phyloP scores from a whole-genome alignment of 2,113 vertebrate genomes.

The Euleptes europaea region DNA sequence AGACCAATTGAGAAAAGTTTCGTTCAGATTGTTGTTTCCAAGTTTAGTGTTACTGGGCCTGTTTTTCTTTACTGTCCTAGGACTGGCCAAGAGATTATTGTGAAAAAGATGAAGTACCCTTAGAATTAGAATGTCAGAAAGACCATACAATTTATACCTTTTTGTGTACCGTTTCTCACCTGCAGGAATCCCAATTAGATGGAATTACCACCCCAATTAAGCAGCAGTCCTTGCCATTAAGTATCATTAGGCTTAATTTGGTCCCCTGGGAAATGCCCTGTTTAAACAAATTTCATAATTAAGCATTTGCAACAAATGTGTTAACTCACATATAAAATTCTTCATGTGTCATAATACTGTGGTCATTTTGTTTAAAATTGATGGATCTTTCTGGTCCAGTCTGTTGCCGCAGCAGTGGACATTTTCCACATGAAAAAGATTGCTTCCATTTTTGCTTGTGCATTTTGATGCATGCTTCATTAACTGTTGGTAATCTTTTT shows the following conservation, averaged over 20 bases:
- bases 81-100: slow-evolving; percentile 44
- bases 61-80: slow-evolving; percentile 54
- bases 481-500: neutral
- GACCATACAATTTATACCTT: slow-evolving; percentile 64
- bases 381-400: neutral
- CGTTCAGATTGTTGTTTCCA: slow-evolving; percentile 38
- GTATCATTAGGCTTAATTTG: slow-evolving; percentile 76
- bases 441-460: neutral
- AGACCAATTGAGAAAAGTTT: neutral
- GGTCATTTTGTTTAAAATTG: slow-evolving; percentile 45
- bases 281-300: slow-evolving; percentile 67
- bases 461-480: slow-evolving; percentile 4
- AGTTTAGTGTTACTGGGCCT: slow-evolving; percentile 42
- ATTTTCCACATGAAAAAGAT: slow-evolving; percentile 21
- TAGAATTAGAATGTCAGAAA: slow-evolving; percentile 45
- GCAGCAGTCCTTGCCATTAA: slow-evolving; percentile 69
- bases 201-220: slow-evolving; percentile 75
- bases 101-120: slow-evolving; percentile 55
- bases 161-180: slow-evolving; percentile 67
- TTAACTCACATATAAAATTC: slow-evolving; percentile 61
- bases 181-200: slow-evolving; percentile 71
- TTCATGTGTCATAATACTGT: slow-evolving; percentile 54
- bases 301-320: slow-evolving; percentile 70
- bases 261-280: slow-evolving; percentile 68
- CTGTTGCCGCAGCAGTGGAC: slow-evolving; percentile 11